phyloP scores from a whole-genome alignment of 2,888 invertebrate species.

The Leptinotarsa rubiginosa region DNA sequence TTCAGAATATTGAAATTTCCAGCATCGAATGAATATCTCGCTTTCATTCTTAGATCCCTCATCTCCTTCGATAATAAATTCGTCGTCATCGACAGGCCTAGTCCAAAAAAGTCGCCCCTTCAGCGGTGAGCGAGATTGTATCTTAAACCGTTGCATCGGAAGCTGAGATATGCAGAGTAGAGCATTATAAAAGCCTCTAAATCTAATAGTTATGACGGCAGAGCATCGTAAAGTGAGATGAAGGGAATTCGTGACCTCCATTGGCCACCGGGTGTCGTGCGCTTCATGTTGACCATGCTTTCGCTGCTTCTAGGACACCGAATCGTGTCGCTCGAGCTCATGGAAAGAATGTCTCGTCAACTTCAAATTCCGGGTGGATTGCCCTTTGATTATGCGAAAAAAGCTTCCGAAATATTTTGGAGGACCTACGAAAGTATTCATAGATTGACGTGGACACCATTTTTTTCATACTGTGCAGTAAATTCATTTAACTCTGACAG shows the following conservation, averaged over 20 bases:
- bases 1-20: neutral
- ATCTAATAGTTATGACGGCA: slow-evolving; percentile 50
- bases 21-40: neutral
- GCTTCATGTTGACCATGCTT: slow-evolving; percentile 53
- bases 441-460: too few species aligned
- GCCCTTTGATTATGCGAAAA: neutral
- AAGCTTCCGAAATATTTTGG: neutral
- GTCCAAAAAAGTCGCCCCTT: slow-evolving; percentile 10
- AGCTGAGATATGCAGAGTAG: slow-evolving; percentile 19
- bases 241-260: slow-evolving; percentile 53
- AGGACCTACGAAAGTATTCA: too few species aligned
- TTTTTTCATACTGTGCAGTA: too few species aligned
- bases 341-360: slow-evolving; percentile 34
- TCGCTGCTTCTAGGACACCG: slow-evolving; percentile 48
- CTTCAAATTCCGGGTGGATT: slow-evolving; percentile 4
- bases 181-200: slow-evolving; percentile 40
- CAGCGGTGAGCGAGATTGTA: slow-evolving; percentile 3
- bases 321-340: slow-evolving; percentile 38
- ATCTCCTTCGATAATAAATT: neutral
- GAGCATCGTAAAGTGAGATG: slow-evolving; percentile 48
- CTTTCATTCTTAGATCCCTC: neutral
- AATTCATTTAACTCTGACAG: too few species aligned
- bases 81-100: neutral
- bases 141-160: slow-evolving; percentile 13
- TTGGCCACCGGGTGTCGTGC: slow-evolving; percentile 49